Base-by-base conservation (phyloP, 2,888 invertebrate species). In the Atethmia centrago region DNA sequence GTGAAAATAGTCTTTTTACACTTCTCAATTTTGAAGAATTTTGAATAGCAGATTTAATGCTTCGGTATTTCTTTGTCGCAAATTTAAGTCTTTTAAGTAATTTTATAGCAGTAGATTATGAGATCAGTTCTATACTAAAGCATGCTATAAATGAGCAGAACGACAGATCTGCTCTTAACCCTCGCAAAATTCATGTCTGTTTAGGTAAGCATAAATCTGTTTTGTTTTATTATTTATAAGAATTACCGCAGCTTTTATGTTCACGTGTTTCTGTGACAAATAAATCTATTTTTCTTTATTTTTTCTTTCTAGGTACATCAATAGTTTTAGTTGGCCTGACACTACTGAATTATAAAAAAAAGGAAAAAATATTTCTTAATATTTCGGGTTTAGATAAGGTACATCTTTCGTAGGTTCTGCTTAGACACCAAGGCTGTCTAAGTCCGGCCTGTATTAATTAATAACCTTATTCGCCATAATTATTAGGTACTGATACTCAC, bases 1-100 rank as follows among this genome's bases (percentile, higher is more conserved):
- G 80, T 82, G 67, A 78, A 66, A 49, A 56, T n/a, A n/a, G n/a
- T n/a, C 42, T 76, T 78, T 77, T 74, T 74, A 66, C 59, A 64
- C 58, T 51, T 55, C 21, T 12, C 63, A 61, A 40, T 28, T 28
- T 21, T 40, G 36, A 42, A 2, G 36, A 4, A 42, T 55, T 69
- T 77, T 55, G 36, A 45, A 64, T 63, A 25, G 25, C 40, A 49
- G n/a, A 61, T 58, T 45, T 45, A 21, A 40, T 65, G 36, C 19
- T 31, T 40, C 3, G n/a, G 19, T 53, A 21, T 49, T 28, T 47
- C 58, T 58, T 49, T 1, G 21, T 14, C 16, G 42, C n/a, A 2
- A 16, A 2, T 40, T 49, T 40, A 16, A 14, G 8, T 2, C 2
- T 61, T 61, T 31, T 36, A 16, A 5, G 14, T 12, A 21, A 8